Base-by-base conservation (phyloP, 2,113 vertebrate genomes). In the Pagrus major region DNA sequence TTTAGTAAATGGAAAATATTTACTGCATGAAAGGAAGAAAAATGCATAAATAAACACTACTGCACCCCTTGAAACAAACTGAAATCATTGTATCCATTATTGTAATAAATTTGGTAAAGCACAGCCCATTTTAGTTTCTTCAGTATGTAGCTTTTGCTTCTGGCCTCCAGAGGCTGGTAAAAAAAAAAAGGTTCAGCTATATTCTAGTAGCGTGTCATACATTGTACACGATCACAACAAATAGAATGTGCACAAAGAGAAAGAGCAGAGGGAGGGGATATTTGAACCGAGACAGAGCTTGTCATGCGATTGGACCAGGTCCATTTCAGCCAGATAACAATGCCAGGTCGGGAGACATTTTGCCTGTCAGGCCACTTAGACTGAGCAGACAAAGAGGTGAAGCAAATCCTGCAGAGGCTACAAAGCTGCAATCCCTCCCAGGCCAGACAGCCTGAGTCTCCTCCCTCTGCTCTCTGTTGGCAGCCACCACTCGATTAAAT, bases 401-500 rank as follows among this genome's bases (percentile, higher is more conserved):
- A 95, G 95, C 89, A 95, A 94, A 92, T 89, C 91, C 92, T 92
- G 92, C 93, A 91, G 75, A 76, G 94, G 84, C 89, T 89, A 87
- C 94, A 96, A 95, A 94, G 94, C 93, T 94, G 93, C 93, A 92
- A 92, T 93, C 92, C 90, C 93, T 95, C 82, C 84, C 80, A 60
- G 72, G 92, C 92, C 89, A 95, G 94, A 91, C 92, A 89, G 93
- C 42, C 76, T 60, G 65, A 77, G 87, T 89, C 84, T 72, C 83
- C 85, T 80, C 84, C 81, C 81, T 39, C 77, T 25, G 54, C 91
- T 69, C 93, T 93, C 93, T 89, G 92, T 91, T 95, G 94, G 84
- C 92, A 93, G 90, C 89, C 87, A 85, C 88, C 93, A 93, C 88
- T 58, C 88, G 87, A 94, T 95, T 95, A 91, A 94, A 95, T 93